Percentiles rank a stretch among this genome's conserved stretches.
Evolutionary conservation across 2,888 invertebrate species (phyloP).

Genomic region (Hirtodrosophila confusa): DNA sequence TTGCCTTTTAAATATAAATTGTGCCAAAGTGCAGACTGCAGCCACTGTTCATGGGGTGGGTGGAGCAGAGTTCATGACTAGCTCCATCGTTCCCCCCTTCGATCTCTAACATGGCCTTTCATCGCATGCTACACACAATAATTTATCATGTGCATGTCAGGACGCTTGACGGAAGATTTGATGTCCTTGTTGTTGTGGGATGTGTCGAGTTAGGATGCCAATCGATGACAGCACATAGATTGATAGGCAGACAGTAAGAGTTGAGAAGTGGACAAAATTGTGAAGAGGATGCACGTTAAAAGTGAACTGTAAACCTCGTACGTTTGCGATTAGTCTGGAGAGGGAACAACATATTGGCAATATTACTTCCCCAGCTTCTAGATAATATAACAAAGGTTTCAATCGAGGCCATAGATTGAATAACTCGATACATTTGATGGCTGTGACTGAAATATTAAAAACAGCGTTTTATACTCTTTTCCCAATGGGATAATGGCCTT

Average conservation of each 20-base stretch:
- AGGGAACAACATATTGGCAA: no score
- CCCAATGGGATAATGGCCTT: no score
- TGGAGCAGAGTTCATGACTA: conserved; percentile 26
- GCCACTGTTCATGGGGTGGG: conserved; percentile 6
- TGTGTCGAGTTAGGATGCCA: conserved; percentile 51
- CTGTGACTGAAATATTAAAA: no score
- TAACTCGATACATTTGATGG: no score
- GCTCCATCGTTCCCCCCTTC: neutral
- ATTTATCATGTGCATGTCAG: conserved; percentile 71
- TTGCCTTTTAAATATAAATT: conserved; percentile 57
- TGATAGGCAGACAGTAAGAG: conserved; percentile 3
- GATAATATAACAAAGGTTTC: no score
- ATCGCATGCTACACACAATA: conserved; percentile 57
- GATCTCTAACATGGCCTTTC: conserved; percentile 31
- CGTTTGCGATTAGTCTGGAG: neutral
- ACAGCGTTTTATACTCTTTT: no score
- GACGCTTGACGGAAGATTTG: conserved; percentile 54
- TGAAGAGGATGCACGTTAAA: no score
- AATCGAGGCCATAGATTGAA: no score
- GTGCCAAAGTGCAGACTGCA: conserved; percentile 55
- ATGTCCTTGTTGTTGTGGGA: conserved; percentile 37
- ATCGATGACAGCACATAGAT: conserved; percentile 51
- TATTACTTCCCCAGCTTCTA: no score
- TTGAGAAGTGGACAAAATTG: neutral
- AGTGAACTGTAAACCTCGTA: neutral